Base-by-base conservation (phyloP, 2,888 invertebrate species). In the Drosophila paranaensis region DNA sequence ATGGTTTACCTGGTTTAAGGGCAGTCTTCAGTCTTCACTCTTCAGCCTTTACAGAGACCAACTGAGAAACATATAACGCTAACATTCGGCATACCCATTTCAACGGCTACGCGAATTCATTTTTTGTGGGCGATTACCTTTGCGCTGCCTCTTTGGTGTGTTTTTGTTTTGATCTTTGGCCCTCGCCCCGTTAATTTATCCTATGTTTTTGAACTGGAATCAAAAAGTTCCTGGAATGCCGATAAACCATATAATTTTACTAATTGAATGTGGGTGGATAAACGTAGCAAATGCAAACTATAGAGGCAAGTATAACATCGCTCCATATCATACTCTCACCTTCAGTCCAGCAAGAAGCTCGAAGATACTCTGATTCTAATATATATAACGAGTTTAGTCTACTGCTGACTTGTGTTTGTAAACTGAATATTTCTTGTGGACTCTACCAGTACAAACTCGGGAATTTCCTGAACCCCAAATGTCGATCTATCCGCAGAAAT, bases 251-350 rank as follows among this genome's bases (percentile, higher is more conserved):
- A 91, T 91, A 91, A 91, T 91, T 91, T 91, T 66, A 77, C 88
- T 91, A 91, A 91, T 91, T 91, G 90, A 91, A 90, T 90, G 91
- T 84, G 91, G 91, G 90, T 91, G 91, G 83, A 82, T 81, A 83
- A 84, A 83, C 70, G 81, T 71, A 81, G 64, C 62, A 72, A 80
- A 73, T 68, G 60, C 48, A 63, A 60, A 14, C 16, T 48, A 55
- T 68, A 79, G 62, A 51, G 60, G 46, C n/a, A 58, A 60, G 55
- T 58, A 60, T 27, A 37, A 58, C 51, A 56, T 50, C 30, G 43
- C 40, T 51, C 39, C 48, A 50, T 48, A 51, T 67, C 58, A 64
- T 63, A 66, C 60, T 27, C 39, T 25, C 27, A n/a, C 10, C 39
- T 40, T 27, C 27, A 40, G 40, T 9, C 11, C 8, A 54, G 27